Conservation (phyloP, 2,797 vertebrate genomes). For the Paratrypauchen microcephalus region DNA sequence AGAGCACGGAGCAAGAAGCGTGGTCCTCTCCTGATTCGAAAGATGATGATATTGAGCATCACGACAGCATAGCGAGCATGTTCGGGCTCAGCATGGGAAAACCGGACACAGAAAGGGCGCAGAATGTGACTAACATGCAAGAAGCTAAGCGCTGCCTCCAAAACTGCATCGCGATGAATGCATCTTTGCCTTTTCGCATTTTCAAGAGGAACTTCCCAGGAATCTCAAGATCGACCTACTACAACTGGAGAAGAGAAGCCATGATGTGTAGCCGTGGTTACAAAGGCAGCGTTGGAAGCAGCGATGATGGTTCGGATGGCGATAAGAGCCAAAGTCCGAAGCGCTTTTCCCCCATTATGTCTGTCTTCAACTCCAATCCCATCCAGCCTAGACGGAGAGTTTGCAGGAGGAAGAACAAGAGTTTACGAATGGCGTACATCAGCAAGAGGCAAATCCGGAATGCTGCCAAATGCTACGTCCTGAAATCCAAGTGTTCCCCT, state of each 20-base stretch:
- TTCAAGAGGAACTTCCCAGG: conserved; percentile 92
- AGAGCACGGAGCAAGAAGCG: conserved; percentile 74
- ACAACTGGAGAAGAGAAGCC: conserved; percentile 96
- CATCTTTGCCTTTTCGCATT: conserved; percentile 86
- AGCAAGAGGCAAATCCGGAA: conserved; percentile 83
- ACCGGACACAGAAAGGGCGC: conserved; percentile 67
- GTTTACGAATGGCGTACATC: conserved; percentile 73
- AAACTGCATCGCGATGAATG: conserved; percentile 88
- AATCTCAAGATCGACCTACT: conserved; percentile 94
- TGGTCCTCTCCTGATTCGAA: conserved; percentile 77
- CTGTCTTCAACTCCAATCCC: neutral
- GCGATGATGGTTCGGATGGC: conserved; percentile 69
- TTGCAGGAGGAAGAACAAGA: conserved; percentile 57
- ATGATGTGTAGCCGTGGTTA: conserved; percentile 73
- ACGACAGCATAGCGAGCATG: conserved; percentile 66
- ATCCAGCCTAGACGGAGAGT: conserved; percentile 50
- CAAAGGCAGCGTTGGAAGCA: conserved; percentile 67
- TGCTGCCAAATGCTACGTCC: conserved; percentile 80
- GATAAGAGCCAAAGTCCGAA: conserved; percentile 72
- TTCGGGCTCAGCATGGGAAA: conserved; percentile 63
- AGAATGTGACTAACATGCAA: conserved; percentile 84
- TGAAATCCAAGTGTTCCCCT: conserved; percentile 81
- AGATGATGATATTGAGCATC: conserved; percentile 52
- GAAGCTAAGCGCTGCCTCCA: conserved; percentile 90
- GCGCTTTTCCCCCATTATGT: conserved; percentile 33